Conservation (phyloP, 2,113 vertebrate genomes). For the Apus apus region DNA sequence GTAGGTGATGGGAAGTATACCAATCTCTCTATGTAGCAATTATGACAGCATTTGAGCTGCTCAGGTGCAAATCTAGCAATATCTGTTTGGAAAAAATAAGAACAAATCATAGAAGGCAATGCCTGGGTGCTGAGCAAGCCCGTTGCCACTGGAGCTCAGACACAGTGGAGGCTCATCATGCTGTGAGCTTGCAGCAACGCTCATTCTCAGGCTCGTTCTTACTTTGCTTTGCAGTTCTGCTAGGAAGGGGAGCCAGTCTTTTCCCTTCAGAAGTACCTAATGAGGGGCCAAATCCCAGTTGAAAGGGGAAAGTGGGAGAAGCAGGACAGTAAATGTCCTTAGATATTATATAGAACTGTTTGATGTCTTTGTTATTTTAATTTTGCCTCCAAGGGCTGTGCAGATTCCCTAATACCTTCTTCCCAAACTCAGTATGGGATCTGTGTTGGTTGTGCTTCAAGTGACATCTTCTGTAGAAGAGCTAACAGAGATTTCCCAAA, state of each 20-base stretch:
- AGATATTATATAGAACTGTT: background rate
- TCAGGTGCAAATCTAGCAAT: conserved; percentile 25
- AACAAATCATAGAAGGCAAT: conserved; percentile 24
- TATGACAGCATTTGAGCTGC: conserved; percentile 20
- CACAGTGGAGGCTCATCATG: background rate
- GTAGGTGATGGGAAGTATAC: conserved; percentile 43
- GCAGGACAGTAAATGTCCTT: background rate
- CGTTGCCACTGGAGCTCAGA: background rate
- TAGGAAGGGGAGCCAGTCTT: background rate
- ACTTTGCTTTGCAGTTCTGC: background rate
- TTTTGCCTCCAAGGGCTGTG: background rate
- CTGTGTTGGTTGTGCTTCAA: accelerated
- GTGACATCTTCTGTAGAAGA: background rate
- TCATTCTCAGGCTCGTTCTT: background rate
- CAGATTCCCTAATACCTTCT: background rate
- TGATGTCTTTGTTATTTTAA: background rate
- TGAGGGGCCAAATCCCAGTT: background rate
- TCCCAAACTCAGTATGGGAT: background rate
- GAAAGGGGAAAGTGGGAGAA: background rate
- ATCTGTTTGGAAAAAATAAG: background rate
- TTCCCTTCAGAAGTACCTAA: background rate
- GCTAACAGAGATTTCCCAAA: background rate
- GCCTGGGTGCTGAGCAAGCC: background rate
- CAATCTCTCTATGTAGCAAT: conserved; percentile 41
- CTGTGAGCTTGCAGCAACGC: background rate